A percentile compares a stretch with the other conserved stretches of the same genome.
Conservation (phyloP, 1,140 invertebrate genomes). For the Leptinotarsa undecemlineata region DNA sequence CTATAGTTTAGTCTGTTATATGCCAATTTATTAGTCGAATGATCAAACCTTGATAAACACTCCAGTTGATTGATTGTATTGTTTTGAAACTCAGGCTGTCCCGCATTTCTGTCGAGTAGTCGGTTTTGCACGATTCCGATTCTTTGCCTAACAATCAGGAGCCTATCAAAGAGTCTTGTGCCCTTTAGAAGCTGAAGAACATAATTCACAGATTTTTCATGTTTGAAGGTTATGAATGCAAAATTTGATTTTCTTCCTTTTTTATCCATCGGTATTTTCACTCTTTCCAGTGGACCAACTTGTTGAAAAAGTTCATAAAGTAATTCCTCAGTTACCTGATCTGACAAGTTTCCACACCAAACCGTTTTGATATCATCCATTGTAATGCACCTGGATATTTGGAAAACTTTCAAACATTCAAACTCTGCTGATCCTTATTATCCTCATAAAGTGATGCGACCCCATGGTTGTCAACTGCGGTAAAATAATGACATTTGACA, state of each 20-base stretch:
- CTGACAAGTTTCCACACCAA: slow-evolving; percentile 77
- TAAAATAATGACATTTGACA: too few relatives aligned
- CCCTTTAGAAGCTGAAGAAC: slow-evolving; percentile 30
- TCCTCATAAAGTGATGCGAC: too few relatives aligned
- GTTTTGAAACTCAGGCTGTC: not conserved
- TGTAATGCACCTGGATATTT: not conserved
- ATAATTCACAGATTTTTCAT: slow-evolving; percentile 65
- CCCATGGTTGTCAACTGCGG: too few relatives aligned
- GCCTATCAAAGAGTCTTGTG: slow-evolving; percentile 24
- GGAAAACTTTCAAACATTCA: too few relatives aligned
- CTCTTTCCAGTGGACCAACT: slow-evolving; percentile 77
- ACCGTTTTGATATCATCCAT: slow-evolving; percentile 66
- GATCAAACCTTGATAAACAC: not conserved
- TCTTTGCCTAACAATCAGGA: slow-evolving; percentile 21
- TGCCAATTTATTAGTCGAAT: not conserved
- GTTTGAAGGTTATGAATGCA: slow-evolving; percentile 77
- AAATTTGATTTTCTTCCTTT: slow-evolving; percentile 69
- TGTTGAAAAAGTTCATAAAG: slow-evolving; percentile 83
- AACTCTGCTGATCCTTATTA: too few relatives aligned
- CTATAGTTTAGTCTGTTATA: not conserved
- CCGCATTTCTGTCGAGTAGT: not conserved
- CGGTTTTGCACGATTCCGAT: not conserved
- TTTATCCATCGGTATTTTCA: slow-evolving; percentile 72
- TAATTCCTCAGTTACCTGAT: slow-evolving; percentile 74
- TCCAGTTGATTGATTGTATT: not conserved